Conservation (phyloP, 2,797 vertebrate genomes). For the Hydrolagus colliei region DNA sequence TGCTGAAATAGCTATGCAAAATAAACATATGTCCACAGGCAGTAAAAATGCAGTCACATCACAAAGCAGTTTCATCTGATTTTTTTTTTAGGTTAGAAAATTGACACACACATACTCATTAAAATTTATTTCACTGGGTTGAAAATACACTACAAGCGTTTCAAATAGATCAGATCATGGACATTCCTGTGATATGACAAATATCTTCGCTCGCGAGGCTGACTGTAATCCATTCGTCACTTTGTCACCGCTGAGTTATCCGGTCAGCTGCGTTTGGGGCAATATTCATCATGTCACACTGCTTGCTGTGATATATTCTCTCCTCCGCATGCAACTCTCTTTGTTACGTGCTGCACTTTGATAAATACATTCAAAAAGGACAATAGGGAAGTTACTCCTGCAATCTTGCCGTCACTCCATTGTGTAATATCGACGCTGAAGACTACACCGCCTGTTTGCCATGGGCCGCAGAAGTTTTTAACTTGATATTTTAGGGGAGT, state of each 20-base stretch:
- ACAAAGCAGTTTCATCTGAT: too few relatives aligned
- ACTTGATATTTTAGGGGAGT: not conserved
- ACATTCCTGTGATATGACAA: not conserved
- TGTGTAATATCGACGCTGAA: not conserved
- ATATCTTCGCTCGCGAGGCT: not conserved
- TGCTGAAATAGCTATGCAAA: too few relatives aligned
- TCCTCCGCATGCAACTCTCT: not conserved
- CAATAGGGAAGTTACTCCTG: too few relatives aligned
- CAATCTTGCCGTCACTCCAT: too few relatives aligned
- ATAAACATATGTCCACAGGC: too few relatives aligned
- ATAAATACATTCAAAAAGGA: not conserved
- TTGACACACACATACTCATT: too few relatives aligned
- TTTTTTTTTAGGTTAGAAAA: too few relatives aligned
- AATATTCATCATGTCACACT: not conserved
- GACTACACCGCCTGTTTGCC: not conserved
- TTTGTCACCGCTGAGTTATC: not conserved
- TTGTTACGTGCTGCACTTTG: not conserved
- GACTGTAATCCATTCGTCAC: not conserved
- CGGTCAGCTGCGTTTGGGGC: not conserved
- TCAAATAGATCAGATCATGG: too few relatives aligned
- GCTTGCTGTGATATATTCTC: not conserved
- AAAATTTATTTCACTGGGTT: too few relatives aligned
- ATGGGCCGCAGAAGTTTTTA: not conserved
- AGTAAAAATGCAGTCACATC: too few relatives aligned
- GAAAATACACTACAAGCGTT: too few relatives aligned